phyloP scores from a whole-genome alignment of 2,888 invertebrate species.

The Parnassius orleans region DNA sequence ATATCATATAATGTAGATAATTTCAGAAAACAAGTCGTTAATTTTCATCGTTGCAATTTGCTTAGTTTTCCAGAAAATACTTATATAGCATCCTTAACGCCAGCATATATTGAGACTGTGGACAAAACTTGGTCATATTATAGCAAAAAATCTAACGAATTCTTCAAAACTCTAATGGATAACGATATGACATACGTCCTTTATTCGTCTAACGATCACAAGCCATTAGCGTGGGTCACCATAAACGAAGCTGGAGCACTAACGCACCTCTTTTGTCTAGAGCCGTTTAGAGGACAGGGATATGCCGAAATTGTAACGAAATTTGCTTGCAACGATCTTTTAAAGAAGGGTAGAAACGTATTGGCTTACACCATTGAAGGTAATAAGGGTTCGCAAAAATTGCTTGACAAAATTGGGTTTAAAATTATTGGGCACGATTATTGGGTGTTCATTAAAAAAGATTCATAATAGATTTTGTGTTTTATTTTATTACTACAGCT shows the following conservation, averaged over 20 bases:
- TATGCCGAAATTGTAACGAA: conserved; percentile 51
- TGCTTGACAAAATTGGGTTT: conserved; percentile 39
- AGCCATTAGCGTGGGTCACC: conserved; percentile 47
- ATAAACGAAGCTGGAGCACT: conserved; percentile 48
- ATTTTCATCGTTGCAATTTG: background rate
- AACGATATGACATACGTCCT: conserved; percentile 37
- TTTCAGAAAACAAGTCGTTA: no score
- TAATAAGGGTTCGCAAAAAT: conserved; percentile 34
- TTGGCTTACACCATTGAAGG: conserved; percentile 36
- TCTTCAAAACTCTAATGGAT: conserved; percentile 35
- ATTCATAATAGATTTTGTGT: no score
- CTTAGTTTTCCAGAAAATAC: conserved; percentile 36
- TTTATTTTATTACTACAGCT: no score
- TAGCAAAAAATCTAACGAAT: conserved; percentile 27
- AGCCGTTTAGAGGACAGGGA: conserved; percentile 48
- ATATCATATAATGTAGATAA: no score
- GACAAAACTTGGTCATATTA: conserved; percentile 39
- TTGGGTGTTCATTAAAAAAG: conserved; percentile 33
- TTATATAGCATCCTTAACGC: conserved; percentile 34
- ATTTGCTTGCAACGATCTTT: conserved; percentile 37
- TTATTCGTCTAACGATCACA: conserved; percentile 33
- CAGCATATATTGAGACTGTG: conserved; percentile 34
- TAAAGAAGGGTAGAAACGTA: conserved; percentile 34
- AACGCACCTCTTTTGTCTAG: conserved; percentile 50
- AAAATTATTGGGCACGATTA: conserved; percentile 31